phyloP scores from a whole-genome alignment of 2,797 vertebrate species.

The Enteromius fasciolatus region DNA sequence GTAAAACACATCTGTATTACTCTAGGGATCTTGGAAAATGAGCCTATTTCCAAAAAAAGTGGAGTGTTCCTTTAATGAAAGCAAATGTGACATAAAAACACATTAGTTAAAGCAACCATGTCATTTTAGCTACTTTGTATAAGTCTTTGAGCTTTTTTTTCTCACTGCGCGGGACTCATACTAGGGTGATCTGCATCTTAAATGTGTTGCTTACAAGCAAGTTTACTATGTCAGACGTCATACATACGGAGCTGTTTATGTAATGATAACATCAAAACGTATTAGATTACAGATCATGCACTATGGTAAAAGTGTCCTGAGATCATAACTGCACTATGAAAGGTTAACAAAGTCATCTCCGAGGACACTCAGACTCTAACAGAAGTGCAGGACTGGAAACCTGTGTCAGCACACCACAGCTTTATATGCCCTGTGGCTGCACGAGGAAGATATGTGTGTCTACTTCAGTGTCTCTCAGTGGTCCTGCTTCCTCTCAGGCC shows the following conservation, averaged over 20 bases:
- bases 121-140: not conserved
- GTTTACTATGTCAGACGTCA: not conserved
- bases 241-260: not conserved
- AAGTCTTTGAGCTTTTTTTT: not conserved
- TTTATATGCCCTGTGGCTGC: slow-evolving; percentile 9
- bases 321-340: not conserved
- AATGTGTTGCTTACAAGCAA: not conserved
- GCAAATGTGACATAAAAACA: too few relatives aligned
- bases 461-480: slow-evolving; percentile 24
- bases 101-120: not conserved
- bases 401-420: not conserved
- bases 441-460: slow-evolving; percentile 25
- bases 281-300: not conserved
- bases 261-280: not conserved
- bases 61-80: too few relatives aligned
- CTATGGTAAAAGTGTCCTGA: not conserved
- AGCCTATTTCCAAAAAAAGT: too few relatives aligned
- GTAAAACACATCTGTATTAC: too few relatives aligned
- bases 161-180: not conserved
- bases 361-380: not conserved
- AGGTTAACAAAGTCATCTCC: not conserved
- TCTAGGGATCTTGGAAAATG: too few relatives aligned
- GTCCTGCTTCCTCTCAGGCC: slow-evolving; percentile 7
- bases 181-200: not conserved
- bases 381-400: not conserved